Conservation (phyloP, 2,113 vertebrate genomes). For the Sceloporus tristichus region DNA sequence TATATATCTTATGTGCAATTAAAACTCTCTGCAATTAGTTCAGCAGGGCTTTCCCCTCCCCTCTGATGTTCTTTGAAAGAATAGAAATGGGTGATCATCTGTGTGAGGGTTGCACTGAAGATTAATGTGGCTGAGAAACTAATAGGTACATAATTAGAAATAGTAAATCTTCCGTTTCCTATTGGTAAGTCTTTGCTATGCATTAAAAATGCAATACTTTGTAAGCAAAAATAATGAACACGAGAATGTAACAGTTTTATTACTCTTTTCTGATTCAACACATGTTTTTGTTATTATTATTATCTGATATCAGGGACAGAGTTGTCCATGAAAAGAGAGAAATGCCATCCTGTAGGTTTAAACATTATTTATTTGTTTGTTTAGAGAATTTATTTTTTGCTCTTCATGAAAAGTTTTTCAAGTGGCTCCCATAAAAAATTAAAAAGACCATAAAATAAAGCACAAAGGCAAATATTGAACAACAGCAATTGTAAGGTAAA, state of each 20-base stretch:
- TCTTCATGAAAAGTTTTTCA: background rate
- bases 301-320: background rate
- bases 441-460: background rate
- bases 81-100: background rate
- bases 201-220: background rate
- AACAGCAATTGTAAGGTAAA: background rate
- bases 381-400: background rate
- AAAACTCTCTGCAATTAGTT: background rate
- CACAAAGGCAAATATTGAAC: background rate
- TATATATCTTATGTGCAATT: background rate
- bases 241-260: background rate
- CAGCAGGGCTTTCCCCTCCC: background rate
- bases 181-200: background rate
- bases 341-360: background rate
- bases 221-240: background rate
- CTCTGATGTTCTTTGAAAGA: background rate
- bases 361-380: background rate
- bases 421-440: background rate
- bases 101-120: background rate
- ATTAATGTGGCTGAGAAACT: background rate
- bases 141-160: constrained; percentile 12
- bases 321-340: background rate
- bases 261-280: background rate
- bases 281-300: background rate
- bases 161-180: constrained; percentile 9